These are phyloP conservation scores for Stigmatopora argus DNA, from an alignment of 2,113 vertebrate genomes.

Conservation along the genomic window DNA sequence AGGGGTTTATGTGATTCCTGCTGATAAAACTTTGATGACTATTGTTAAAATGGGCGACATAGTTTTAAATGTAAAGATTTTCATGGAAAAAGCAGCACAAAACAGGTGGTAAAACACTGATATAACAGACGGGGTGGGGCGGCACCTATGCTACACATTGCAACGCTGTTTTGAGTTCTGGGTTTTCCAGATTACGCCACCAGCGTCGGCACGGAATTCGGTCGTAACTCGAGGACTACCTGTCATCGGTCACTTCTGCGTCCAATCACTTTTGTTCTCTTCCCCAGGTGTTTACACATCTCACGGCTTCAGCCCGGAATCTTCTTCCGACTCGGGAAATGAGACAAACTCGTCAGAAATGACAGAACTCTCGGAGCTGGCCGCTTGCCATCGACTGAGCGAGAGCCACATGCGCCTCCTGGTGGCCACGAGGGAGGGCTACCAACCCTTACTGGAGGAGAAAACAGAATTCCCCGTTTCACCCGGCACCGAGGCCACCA, in stretches of 20 bases:
- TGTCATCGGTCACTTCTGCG: not conserved
- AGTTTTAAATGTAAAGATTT: too few species aligned
- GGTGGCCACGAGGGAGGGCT: conserved; percentile 84
- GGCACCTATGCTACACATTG: too few species aligned
- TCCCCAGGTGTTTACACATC: conserved; percentile 87
- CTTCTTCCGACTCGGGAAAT: conserved; percentile 96
- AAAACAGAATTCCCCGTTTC: conserved; percentile 85
- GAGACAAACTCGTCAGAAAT: conserved; percentile 99
- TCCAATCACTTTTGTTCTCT: conserved; percentile 22
- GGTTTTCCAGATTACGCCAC: too few species aligned
- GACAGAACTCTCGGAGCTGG: conserved; percentile 91
- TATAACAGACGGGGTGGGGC: too few species aligned
- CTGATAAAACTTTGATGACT: too few species aligned
- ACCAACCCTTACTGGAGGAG: conserved; percentile 86
- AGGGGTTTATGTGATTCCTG: too few species aligned
- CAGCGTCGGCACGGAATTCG: too few species aligned
- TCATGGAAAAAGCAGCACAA: too few species aligned
- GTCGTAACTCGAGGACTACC: too few species aligned
- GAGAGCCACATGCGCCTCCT: conserved; percentile 86
- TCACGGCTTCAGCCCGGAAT: conserved; percentile 90
- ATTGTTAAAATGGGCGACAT: too few species aligned
- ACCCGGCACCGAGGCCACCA: conserved; percentile 72
- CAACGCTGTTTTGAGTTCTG: too few species aligned
- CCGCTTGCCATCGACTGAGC: conserved; percentile 81
- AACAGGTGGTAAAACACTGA: too few species aligned